These are phyloP conservation scores for Vannuccia rotundouncinata DNA, from an alignment of 2,888 invertebrate species.

Conservation along the genomic window DNA sequence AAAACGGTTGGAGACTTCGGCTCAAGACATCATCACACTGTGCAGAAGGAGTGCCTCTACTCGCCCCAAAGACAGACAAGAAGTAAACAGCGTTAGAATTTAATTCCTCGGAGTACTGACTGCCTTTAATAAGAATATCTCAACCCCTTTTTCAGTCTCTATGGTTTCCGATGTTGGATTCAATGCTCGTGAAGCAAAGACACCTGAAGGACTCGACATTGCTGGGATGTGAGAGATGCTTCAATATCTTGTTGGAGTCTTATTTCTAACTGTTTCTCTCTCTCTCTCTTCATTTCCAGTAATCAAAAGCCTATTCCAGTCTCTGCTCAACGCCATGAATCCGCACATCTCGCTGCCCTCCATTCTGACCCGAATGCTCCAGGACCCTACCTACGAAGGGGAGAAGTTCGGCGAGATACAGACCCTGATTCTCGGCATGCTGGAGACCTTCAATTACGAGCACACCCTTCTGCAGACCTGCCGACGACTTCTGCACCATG, in stretches of 20 bases:
- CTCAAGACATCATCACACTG: constrained; percentile 5
- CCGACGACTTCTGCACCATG: constrained; percentile 64
- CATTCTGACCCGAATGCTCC: constrained; percentile 58
- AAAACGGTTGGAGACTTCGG: not conserved
- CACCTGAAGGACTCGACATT: constrained; percentile 45
- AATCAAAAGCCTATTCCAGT: constrained; percentile 58
- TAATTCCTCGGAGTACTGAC: no score
- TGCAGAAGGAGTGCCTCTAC: not conserved
- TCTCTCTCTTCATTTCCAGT: no score
- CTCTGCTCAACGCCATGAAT: constrained; percentile 60
- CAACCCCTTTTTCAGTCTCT: constrained; percentile 48
- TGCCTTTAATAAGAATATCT: no score
- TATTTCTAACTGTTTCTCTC: constrained; percentile 29
- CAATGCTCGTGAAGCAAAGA: constrained; percentile 57
- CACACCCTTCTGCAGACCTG: constrained; percentile 65
- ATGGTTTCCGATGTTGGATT: constrained; percentile 58
- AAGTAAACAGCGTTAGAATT: no score
- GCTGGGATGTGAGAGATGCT: not conserved
- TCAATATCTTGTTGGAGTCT: not conserved
- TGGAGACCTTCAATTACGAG: constrained; percentile 71
- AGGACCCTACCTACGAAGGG: constrained; percentile 59
- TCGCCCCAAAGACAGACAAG: not conserved
- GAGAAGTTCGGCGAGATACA: constrained; percentile 61
- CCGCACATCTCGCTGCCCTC: constrained; percentile 60
- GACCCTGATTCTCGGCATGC: constrained; percentile 62